A percentile compares a stretch with the other conserved stretches of the same genome.
Evolutionary conservation across 2,888 invertebrate species (phyloP).

Genomic region (Macrostomum cliftonense): DNA sequence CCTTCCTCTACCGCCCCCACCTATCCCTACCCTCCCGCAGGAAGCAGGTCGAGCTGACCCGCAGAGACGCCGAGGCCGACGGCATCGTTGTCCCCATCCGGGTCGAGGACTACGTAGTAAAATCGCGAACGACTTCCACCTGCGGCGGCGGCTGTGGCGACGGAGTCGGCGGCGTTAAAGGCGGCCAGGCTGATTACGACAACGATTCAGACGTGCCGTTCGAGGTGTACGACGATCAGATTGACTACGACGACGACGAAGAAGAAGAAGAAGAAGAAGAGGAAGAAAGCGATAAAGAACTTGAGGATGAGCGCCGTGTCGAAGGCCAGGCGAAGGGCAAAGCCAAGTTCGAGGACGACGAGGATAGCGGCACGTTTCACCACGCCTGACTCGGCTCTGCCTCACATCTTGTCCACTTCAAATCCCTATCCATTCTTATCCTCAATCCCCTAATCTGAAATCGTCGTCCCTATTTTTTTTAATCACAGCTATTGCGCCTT

Average conservation of each 20-base stretch:
- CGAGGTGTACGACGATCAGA: constrained; percentile 66
- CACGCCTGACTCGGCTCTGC: too few relatives aligned
- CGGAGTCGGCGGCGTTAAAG: background rate
- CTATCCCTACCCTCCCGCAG: constrained; percentile 41
- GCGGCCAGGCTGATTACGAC: background rate
- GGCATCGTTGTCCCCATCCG: constrained; percentile 89
- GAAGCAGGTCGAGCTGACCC: constrained; percentile 85
- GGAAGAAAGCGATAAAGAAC: constrained; percentile 16
- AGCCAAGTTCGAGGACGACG: constrained; percentile 16
- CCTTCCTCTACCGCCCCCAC: background rate
- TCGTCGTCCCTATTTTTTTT: too few relatives aligned
- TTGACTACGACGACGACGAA: constrained; percentile 69
- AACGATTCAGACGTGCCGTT: constrained; percentile 43
- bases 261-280: constrained; percentile 17
- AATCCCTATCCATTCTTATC: too few relatives aligned
- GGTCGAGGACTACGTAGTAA: constrained; percentile 88
- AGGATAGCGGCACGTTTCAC: constrained; percentile 13
- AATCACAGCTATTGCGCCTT: too few relatives aligned
- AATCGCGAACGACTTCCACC: constrained; percentile 43
- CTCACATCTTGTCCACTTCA: too few relatives aligned
- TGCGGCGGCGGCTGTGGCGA: too few relatives aligned
- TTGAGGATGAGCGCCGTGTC: constrained; percentile 10
- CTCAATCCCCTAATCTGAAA: too few relatives aligned
- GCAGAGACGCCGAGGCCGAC: constrained; percentile 82
- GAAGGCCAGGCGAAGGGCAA: constrained; percentile 21